Percentiles rank a stretch among this genome's conserved stretches.
Evolutionary conservation across 2,797 vertebrate genomes (phyloP).

Genomic region (Cirrhinus mrigala): DNA sequence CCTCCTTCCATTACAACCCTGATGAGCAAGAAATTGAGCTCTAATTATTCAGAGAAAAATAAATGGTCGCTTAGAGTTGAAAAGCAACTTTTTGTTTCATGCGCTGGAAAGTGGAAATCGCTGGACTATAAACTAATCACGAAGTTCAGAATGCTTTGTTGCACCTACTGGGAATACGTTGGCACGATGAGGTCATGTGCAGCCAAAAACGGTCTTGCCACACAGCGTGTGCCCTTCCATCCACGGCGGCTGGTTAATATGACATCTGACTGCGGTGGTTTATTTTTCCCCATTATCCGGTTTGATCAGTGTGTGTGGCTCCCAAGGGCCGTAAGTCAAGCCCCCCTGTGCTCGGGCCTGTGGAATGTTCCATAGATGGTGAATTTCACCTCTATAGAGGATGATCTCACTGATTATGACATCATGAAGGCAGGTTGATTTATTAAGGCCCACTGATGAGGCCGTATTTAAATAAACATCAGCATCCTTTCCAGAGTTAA

Average conservation of each 20-base stretch:
- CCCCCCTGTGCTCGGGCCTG: constrained; percentile 2
- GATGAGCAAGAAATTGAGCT: constrained; percentile 49
- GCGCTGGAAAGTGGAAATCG: constrained; percentile 24
- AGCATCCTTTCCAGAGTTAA: constrained; percentile 57
- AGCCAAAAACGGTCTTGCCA: constrained; percentile 14
- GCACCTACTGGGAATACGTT: constrained; percentile 7
- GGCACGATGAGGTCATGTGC: constrained; percentile 23
- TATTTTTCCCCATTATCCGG: constrained; percentile 36
- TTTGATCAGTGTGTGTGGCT: constrained; percentile 51
- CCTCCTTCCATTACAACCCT: constrained; percentile 57
- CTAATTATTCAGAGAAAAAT: constrained; percentile 46
- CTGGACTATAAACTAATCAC: constrained; percentile 42
- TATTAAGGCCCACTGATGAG: constrained; percentile 66
- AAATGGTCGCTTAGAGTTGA: constrained; percentile 45
- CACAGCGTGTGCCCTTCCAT: constrained; percentile 30
- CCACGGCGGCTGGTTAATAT: not conserved
- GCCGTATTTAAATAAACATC: constrained; percentile 72
- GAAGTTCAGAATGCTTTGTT: constrained; percentile 10
- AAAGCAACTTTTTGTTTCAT: constrained; percentile 44
- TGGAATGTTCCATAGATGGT: constrained; percentile 61
- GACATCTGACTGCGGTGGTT: constrained; percentile 19
- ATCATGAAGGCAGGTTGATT: constrained; percentile 72
- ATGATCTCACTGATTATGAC: constrained; percentile 74
- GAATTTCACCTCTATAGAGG: constrained; percentile 45
- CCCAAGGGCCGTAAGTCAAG: constrained; percentile 35